phyloP scores from a whole-genome alignment of 2,797 vertebrate species.

The Phoebastria nigripes region DNA sequence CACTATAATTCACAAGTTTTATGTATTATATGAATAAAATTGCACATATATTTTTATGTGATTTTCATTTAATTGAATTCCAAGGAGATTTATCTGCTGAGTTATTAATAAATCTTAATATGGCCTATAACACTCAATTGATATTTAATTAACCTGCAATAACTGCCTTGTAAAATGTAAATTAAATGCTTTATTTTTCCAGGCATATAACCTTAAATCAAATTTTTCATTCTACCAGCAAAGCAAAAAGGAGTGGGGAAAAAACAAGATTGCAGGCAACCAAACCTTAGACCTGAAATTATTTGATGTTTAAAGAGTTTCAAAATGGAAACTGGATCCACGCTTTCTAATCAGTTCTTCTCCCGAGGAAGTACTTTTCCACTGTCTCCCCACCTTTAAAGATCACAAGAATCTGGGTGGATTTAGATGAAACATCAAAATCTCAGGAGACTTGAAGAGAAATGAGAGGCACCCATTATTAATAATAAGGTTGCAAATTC shows the following conservation, averaged over 20 bases:
- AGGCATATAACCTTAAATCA: constrained; percentile 50
- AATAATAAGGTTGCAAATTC: constrained; percentile 29
- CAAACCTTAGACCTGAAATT: neutral
- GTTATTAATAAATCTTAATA: constrained; percentile 77
- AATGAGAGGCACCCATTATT: neutral
- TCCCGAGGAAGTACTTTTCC: neutral
- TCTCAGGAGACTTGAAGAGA: neutral
- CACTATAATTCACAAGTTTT: constrained; percentile 64
- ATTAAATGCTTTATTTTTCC: constrained; percentile 70
- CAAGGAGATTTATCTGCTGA: constrained; percentile 70
- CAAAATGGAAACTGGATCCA: neutral
- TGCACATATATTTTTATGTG: constrained; percentile 69
- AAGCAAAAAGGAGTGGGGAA: constrained; percentile 5
- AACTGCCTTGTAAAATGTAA: constrained; percentile 69
- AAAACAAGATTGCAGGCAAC: neutral
- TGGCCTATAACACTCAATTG: constrained; percentile 72
- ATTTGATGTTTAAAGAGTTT: neutral
- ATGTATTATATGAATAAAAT: constrained; percentile 68
- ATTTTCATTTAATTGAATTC: constrained; percentile 76
- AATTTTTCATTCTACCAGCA: constrained; percentile 7
- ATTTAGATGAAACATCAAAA: constrained; percentile 41
- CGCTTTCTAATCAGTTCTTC: neutral
- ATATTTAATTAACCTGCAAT: constrained; percentile 76
- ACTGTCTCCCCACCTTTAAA: constrained; percentile 1
- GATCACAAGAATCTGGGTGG: constrained; percentile 27